A percentile compares a stretch with the other conserved stretches of the same genome.
phyloP scores from a whole-genome alignment of 1,140 invertebrate genomes.

The Nylanderia fulva region DNA sequence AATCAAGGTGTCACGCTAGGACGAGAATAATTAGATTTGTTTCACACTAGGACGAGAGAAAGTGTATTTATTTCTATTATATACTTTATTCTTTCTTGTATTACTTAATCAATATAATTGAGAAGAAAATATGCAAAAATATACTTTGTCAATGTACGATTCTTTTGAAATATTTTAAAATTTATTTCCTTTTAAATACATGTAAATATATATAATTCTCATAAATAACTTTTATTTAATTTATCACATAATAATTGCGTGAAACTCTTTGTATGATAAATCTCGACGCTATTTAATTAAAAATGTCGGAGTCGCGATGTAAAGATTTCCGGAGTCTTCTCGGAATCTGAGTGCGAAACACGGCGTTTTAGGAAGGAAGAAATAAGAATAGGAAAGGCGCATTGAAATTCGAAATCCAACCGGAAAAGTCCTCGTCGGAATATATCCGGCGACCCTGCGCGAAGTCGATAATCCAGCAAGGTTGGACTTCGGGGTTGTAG shows the following conservation, averaged over 20 bases:
- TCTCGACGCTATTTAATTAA: background rate
- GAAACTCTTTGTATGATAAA: background rate
- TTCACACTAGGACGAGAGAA: too few relatives aligned
- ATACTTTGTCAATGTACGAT: background rate
- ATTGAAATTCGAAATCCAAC: conserved; percentile 72
- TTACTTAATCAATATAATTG: background rate
- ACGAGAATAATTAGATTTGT: background rate
- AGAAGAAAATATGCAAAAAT: background rate
- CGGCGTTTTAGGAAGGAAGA: background rate
- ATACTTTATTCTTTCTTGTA: background rate
- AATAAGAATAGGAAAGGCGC: conserved; percentile 38
- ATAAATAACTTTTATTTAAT: background rate
- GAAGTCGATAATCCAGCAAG: conserved; percentile 77
- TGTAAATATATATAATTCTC: background rate
- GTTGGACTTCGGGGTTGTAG: conserved; percentile 66
- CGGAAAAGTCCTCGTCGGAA: conserved; percentile 74
- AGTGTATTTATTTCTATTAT: too few relatives aligned
- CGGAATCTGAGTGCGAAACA: background rate
- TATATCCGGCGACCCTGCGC: conserved; percentile 69
- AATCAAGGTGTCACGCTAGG: background rate
- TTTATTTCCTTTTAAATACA: too few relatives aligned
- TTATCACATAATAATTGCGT: too few relatives aligned
- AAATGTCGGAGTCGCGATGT: background rate
- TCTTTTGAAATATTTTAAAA: background rate
- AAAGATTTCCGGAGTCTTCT: background rate